Evolutionary conservation across 1,140 invertebrate genomes (phyloP).

Genomic region (Portunus trituberculatus): DNA sequence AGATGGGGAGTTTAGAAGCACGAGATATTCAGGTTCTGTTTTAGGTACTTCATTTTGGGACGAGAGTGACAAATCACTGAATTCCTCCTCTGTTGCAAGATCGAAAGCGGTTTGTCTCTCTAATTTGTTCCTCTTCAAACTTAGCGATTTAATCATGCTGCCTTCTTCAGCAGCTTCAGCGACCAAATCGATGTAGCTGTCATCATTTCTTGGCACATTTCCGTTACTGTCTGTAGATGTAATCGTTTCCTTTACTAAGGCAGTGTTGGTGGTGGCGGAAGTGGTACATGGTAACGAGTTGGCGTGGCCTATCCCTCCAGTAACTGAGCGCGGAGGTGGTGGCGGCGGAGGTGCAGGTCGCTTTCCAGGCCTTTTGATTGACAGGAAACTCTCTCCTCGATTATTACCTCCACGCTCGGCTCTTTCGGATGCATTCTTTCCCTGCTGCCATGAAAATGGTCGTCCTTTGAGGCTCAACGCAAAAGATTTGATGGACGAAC

Average conservation of each 20-base stretch:
- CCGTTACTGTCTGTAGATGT: background rate
- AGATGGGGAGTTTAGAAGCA: conserved; percentile 49
- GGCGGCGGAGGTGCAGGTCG: conserved; percentile 66
- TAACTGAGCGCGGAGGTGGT: conserved; percentile 63
- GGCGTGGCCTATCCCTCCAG: background rate
- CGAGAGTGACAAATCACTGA: background rate
- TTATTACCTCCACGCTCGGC: conserved; percentile 9
- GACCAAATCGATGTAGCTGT: conserved; percentile 63
- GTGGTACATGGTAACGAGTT: conserved; percentile 28
- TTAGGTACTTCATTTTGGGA: background rate
- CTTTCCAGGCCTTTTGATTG: conserved; percentile 56
- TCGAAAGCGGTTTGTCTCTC: background rate
- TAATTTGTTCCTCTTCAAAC: background rate
- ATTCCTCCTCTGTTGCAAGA: background rate
- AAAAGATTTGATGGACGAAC: conserved; percentile 73
- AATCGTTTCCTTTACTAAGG: background rate
- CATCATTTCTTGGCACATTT: background rate
- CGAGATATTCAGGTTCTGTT: conserved; percentile 43
- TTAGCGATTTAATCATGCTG: background rate
- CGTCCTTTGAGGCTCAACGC: conserved; percentile 75
- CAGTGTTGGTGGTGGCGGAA: conserved; percentile 59
- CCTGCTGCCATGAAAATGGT: conserved; percentile 74
- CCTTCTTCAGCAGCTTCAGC: conserved; percentile 52
- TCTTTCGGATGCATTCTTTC: conserved; percentile 39
- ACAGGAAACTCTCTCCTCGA: conserved; percentile 50